Conservation (phyloP, 1,140 invertebrate genomes). For the Chironomus tepperi region DNA sequence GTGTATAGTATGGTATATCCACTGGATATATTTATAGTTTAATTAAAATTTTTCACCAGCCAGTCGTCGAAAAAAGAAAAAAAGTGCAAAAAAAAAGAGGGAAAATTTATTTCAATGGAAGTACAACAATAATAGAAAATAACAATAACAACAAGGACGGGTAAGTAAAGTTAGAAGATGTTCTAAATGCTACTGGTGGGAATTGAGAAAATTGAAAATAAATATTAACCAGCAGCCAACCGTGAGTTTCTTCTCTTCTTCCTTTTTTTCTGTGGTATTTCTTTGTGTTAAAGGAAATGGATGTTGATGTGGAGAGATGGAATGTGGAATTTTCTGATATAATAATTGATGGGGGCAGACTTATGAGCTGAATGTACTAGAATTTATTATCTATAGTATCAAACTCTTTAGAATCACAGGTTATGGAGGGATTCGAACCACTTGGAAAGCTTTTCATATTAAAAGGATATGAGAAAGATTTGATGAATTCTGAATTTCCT, state of each 20-base stretch:
- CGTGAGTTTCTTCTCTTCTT: neutral
- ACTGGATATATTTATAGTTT: conserved; percentile 23
- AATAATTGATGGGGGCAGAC: no score
- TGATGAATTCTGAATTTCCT: no score
- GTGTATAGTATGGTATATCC: neutral
- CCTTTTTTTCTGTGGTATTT: neutral
- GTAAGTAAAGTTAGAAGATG: neutral
- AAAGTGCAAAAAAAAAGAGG: neutral
- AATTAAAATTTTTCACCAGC: conserved; percentile 18
- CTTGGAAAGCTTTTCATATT: no score
- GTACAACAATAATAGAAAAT: neutral
- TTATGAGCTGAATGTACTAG: no score
- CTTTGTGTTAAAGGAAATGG: no score
- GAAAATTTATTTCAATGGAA: neutral
- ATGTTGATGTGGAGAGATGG: no score
- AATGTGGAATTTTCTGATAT: no score
- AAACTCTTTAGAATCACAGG: no score
- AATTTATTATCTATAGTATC: no score
- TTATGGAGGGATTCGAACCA: no score
- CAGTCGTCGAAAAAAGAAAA: neutral
- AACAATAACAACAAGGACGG: neutral
- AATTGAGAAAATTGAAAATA: conserved; percentile 10
- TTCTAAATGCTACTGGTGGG: neutral
- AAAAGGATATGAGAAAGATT: no score
- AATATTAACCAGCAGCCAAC: conserved; percentile 12